These are phyloP conservation scores for Goniozus legneri DNA, from an alignment of 1,140 invertebrate species.

Conservation along the genomic window DNA sequence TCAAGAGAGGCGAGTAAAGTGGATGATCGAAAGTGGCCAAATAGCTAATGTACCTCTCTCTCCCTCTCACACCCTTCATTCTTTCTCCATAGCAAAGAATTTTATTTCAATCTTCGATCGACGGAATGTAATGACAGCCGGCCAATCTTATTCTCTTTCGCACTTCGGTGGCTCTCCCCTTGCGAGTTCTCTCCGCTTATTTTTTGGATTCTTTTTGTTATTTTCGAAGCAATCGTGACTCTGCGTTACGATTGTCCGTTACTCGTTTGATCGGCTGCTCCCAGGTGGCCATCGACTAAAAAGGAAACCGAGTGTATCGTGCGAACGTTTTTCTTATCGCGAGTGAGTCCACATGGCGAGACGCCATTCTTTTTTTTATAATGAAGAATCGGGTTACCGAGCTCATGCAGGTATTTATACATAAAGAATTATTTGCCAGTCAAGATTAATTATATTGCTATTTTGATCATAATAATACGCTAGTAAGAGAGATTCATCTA, in stretches of 20 bases:
- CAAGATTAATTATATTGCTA: no score
- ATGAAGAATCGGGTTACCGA: conserved; percentile 20
- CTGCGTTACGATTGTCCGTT: conserved; percentile 33
- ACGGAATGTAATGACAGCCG: no score
- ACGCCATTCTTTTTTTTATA: conserved; percentile 19
- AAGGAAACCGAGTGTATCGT: not conserved
- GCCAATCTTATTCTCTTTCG: no score
- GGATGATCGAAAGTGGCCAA: no score
- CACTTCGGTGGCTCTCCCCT: not conserved
- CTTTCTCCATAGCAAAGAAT: not conserved
- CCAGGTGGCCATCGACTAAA: conserved; percentile 24
- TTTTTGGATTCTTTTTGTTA: not conserved
- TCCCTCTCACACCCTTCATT: conserved; percentile 11
- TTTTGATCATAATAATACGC: no score
- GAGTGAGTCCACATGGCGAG: no score
- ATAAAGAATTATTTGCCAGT: no score
- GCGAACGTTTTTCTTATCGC: no score
- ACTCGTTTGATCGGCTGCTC: conserved; percentile 19
- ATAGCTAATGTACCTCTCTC: not conserved
- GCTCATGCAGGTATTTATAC: no score
- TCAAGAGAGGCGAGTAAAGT: no score
- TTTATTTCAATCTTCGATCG: no score
- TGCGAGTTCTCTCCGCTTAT: not conserved
- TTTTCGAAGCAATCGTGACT: conserved; percentile 32
- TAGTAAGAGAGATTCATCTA: conserved; percentile 12